Conservation (phyloP, 2,797 vertebrate species). For the Bucorvus abyssinicus region DNA sequence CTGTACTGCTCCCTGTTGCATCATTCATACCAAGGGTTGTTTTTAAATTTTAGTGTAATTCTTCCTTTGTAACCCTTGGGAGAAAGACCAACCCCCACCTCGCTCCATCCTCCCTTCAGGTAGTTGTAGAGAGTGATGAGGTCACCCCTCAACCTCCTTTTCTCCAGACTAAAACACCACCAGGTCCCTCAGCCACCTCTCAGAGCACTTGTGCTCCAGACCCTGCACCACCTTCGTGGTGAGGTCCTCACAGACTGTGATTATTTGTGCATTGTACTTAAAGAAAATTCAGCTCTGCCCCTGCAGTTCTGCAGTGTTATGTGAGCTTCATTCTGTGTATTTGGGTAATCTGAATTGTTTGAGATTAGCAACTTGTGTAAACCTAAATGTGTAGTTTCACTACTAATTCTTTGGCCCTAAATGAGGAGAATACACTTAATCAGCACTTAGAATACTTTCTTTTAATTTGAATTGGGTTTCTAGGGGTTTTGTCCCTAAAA, state of each 20-base stretch:
- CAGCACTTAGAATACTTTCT: not conserved
- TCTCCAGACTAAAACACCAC: not conserved
- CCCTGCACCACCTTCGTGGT: not conserved
- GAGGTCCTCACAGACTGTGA: not conserved
- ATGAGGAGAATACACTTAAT: not conserved
- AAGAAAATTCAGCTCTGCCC: not conserved
- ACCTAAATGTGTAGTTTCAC: not conserved
- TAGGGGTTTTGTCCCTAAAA: not conserved
- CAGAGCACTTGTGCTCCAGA: not conserved
- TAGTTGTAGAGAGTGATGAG: not conserved
- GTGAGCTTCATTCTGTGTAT: not conserved
- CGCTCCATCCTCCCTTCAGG: not conserved
- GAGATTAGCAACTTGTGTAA: not conserved
- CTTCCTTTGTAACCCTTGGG: not conserved
- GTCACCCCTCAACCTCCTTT: not conserved
- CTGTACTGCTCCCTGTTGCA: not conserved
- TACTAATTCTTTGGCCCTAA: not conserved
- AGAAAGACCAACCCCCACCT: not conserved
- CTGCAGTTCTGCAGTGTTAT: not conserved
- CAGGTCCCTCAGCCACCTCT: not conserved
- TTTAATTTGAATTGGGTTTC: not conserved
- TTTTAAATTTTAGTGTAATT: not conserved
- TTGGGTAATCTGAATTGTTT: not conserved
- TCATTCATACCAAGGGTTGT: not conserved
- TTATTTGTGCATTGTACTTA: not conserved